These are phyloP conservation scores for Andrena haemorrhoa DNA, from an alignment of 2,888 invertebrate genomes.

Conservation along the genomic window DNA sequence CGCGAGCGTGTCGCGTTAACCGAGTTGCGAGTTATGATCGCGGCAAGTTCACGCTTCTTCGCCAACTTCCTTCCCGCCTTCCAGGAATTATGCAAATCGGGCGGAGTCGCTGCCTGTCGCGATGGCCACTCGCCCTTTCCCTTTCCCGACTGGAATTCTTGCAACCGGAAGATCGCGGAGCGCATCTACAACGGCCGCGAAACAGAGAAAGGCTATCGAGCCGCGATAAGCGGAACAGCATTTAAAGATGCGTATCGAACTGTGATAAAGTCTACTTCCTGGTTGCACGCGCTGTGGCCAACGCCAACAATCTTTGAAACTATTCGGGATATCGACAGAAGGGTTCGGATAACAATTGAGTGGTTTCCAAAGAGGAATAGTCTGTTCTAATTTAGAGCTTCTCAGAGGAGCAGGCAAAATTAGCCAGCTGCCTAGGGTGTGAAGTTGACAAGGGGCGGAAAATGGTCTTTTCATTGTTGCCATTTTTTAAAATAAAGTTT, in stretches of 20 bases:
- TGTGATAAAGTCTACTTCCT: conserved; percentile 7
- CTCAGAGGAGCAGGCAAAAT: no score
- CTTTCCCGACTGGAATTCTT: conserved; percentile 41
- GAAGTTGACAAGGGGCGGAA: no score
- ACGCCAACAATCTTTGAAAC: no score
- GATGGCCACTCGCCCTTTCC: conserved; percentile 32
- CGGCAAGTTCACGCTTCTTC: conserved; percentile 70
- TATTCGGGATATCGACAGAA: neutral
- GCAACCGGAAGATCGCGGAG: conserved; percentile 43
- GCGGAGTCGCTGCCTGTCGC: conserved; percentile 43
- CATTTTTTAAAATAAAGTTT: no score
- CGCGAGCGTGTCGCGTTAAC: conserved; percentile 67
- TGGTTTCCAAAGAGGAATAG: no score
- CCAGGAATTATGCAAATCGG: conserved; percentile 73
- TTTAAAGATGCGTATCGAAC: conserved; percentile 6
- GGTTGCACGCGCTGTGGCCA: neutral
- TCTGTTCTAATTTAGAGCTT: no score
- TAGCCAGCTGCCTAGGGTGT: no score
- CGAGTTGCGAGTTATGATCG: conserved; percentile 75
- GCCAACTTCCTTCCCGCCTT: conserved; percentile 62
- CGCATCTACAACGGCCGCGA: conserved; percentile 40
- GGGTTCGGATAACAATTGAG: neutral
- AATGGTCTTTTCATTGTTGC: no score
- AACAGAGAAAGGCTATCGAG: conserved; percentile 48
- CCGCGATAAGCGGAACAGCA: conserved; percentile 39